phyloP scores from a whole-genome alignment of 2,113 vertebrate genomes.

The Paramormyrops kingsleyae region DNA sequence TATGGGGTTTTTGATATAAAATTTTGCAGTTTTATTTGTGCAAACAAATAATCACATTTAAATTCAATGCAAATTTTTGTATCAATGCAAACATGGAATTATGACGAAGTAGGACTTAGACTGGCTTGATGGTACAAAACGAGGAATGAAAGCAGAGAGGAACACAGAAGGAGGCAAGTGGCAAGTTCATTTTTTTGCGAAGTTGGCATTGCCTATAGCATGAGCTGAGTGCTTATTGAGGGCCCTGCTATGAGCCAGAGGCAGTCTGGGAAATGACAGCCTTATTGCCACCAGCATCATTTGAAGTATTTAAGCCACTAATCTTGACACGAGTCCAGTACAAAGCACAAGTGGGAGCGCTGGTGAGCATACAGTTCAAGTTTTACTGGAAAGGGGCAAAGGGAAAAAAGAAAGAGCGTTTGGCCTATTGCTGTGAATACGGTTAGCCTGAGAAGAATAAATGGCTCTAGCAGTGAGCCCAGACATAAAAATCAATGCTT shows the following conservation, averaged over 20 bases:
- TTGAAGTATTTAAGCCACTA: slow-evolving; percentile 36
- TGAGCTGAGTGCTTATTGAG: not conserved
- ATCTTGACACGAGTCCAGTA: slow-evolving; percentile 60
- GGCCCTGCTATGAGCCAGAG: slow-evolving; percentile 13
- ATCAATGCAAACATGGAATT: not conserved
- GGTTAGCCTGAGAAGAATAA: slow-evolving; percentile 87
- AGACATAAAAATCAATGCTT: slow-evolving; percentile 95
- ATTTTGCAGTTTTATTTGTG: not conserved
- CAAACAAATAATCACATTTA: not conserved
- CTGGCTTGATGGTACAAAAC: not conserved
- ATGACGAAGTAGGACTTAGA: not conserved
- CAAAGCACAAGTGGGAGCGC: slow-evolving; percentile 70
- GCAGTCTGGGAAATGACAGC: slow-evolving; percentile 45
- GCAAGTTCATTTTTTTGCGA: slow-evolving; percentile 36
- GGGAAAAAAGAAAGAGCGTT: slow-evolving; percentile 74
- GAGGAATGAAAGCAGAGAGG: slow-evolving; percentile 10
- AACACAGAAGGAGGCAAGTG: slow-evolving; percentile 17
- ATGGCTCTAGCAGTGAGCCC: slow-evolving; percentile 83
- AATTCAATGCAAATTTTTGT: not conserved
- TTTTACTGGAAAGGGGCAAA: slow-evolving; percentile 69
- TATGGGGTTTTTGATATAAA: not conserved
- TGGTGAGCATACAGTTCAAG: slow-evolving; percentile 66
- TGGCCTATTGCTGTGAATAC: slow-evolving; percentile 75
- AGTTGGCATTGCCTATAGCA: not conserved
- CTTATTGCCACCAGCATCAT: slow-evolving; percentile 50